Evolutionary conservation across 64 coral and sea anemone genomes (phyloP).

Genomic region (Cladopsammia gracilis): DNA sequence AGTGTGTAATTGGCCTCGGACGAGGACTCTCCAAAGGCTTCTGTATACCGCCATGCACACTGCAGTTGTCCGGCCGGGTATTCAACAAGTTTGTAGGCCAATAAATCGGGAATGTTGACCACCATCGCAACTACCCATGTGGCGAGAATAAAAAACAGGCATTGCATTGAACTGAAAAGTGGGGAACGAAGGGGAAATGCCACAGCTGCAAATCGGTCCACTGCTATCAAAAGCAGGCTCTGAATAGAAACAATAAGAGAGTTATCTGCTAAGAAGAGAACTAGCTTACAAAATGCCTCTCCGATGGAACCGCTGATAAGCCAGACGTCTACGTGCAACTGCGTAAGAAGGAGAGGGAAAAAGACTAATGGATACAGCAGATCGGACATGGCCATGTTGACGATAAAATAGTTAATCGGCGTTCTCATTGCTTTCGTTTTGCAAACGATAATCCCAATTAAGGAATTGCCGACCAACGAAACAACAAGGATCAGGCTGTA

Average conservation of each 20-base stretch:
- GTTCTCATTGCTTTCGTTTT: not conserved
- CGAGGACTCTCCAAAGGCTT: not conserved
- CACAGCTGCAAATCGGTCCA: constrained; percentile 4
- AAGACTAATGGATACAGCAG: not conserved
- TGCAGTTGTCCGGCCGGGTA: not conserved
- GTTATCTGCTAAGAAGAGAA: accelerated
- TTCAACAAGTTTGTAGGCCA: not conserved
- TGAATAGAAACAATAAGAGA: not conserved
- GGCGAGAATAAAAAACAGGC: not conserved
- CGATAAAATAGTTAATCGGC: not conserved
- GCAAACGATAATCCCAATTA: not conserved
- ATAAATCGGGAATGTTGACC: not conserved
- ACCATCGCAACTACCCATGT: not conserved
- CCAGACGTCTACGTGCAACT: not conserved
- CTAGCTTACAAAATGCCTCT: not conserved
- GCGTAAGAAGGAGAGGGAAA: not conserved
- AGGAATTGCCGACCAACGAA: constrained; percentile 2
- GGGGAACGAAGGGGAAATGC: not conserved
- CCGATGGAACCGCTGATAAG: not conserved
- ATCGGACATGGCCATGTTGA: constrained; percentile 3
- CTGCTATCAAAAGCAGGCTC: constrained; percentile 29
- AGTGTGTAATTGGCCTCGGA: not conserved
- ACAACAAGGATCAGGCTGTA: not conserved
- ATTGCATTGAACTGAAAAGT: not conserved
- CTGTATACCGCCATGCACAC: not conserved